Base-by-base conservation (phyloP, 2,888 invertebrate species). In the Hydroisotoma schaefferi region DNA sequence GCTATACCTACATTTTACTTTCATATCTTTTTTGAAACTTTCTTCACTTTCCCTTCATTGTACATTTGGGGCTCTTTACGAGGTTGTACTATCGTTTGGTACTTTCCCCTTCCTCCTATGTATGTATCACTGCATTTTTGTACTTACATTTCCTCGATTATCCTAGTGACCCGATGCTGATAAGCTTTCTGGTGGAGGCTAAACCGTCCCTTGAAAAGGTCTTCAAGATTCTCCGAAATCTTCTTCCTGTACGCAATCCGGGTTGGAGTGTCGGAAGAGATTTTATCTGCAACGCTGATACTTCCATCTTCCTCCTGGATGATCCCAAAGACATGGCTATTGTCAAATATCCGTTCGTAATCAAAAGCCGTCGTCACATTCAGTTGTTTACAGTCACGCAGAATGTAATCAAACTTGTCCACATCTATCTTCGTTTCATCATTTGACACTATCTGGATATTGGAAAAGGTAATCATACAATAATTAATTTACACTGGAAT, bases 401-500 rank as follows among this genome's bases (percentile, higher is more conserved):
- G 76, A 48, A 87, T 76, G 73, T 87, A 86, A 71, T 87, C 86
- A 80, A 83, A 84, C 73, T 85, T 84, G 73, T 86, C 85, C 1
- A 85, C 85, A 74, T 85, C 85, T 20, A 85, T 77, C 8, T 81
- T 81, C 65, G 80, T 82, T 33, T 77, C 74, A 61, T 80, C 79
- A 74, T 85, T 85, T 48, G 81, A 78, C 0, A 85, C 80, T 65
- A 86, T 81, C 80, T 83, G 68, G n/a, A 69, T n/a, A 43, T 18
- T 15, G 8, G n/a, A n/a, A n/a, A n/a, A n/a, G n/a, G n/a, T n/a
- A n/a, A n/a, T n/a, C n/a, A n/a, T n/a, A n/a, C n/a, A n/a, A n/a
- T n/a, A n/a, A n/a, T n/a, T n/a, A n/a, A n/a, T n/a, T n/a, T n/a
- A n/a, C n/a, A n/a, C n/a, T n/a, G n/a, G n/a, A n/a, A n/a, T n/a